phyloP scores from a whole-genome alignment of 1,140 invertebrate species.

The Mactra quadrangularis region DNA sequence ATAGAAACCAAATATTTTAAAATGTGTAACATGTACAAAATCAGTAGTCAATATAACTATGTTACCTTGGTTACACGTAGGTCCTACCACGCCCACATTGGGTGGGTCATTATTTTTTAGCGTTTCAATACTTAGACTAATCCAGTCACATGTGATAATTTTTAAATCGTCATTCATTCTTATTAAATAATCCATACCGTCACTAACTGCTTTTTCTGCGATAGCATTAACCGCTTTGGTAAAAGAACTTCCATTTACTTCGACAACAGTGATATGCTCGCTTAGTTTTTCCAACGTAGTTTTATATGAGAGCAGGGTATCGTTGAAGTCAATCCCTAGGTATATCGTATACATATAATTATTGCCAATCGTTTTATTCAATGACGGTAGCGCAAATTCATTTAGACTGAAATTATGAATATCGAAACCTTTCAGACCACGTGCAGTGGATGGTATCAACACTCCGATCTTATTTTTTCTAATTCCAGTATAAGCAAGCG shows the following conservation, averaged over 20 bases:
- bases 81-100: background rate
- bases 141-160: background rate
- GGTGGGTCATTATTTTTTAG: background rate
- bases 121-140: background rate
- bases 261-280: background rate
- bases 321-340: background rate
- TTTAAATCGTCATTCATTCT: background rate
- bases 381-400: background rate
- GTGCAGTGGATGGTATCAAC: background rate
- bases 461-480: background rate
- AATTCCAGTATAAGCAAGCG: background rate
- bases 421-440: background rate
- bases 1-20: background rate
- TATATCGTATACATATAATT: background rate
- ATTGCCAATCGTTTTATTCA: background rate
- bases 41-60: background rate
- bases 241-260: background rate
- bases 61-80: background rate
- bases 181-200: constrained; percentile 3
- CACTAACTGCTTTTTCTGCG: background rate
- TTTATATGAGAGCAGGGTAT: background rate
- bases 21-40: background rate
- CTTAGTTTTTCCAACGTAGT: background rate
- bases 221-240: background rate
- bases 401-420: background rate